Base-by-base conservation (phyloP, 2,113 vertebrate species). In the Sprattus sprattus region DNA sequence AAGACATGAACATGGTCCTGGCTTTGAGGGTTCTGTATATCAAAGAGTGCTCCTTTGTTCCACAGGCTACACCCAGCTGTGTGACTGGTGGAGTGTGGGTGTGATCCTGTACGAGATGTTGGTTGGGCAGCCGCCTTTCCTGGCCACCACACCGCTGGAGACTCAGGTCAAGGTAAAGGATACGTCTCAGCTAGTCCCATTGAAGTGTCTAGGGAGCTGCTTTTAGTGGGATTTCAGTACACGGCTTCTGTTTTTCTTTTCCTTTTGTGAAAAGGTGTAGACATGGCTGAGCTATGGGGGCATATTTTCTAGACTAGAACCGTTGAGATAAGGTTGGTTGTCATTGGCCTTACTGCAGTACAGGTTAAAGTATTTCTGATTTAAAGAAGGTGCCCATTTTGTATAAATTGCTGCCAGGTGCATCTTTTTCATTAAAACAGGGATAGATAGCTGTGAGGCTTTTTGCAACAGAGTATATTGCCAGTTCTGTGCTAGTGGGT, bases 101-200 rank as follows among this genome's bases (percentile, higher is more conserved):
- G 98, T 99, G 88, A 99, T 99, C 94, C 92, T 99, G 86, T 99
- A 99, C 91, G 98, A 99, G 91, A 99, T 99, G 98, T 92, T 99
- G 6, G 97, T 99, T 3, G 98, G 98, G n/a, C 98, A 99, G 84
- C 98, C 98, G 91, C 98, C 98, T 1, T 99, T 99, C 90, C 91
- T 99, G 80, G 98, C 98, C 83, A 97, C 96, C 86, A 98, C 98
- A 39, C 98, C 98, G 11, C 92, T 99, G 90, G 98, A 99, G 96
- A 99, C 98, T 4, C 98, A 99, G 92, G 95, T 98, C 93, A 99
- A 99, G 97, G 98, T 99, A 96, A 94, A 90, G 75, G 84, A 71
- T 82, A 87, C 84, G 39, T 81, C 82, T 39, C 71, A 82, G 3
- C 15, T 49, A 64, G 7, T 67, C 50, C 45, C 75, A 71, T 39